phyloP scores from a whole-genome alignment of 1,140 invertebrate species.

The Drepana arcuata region DNA sequence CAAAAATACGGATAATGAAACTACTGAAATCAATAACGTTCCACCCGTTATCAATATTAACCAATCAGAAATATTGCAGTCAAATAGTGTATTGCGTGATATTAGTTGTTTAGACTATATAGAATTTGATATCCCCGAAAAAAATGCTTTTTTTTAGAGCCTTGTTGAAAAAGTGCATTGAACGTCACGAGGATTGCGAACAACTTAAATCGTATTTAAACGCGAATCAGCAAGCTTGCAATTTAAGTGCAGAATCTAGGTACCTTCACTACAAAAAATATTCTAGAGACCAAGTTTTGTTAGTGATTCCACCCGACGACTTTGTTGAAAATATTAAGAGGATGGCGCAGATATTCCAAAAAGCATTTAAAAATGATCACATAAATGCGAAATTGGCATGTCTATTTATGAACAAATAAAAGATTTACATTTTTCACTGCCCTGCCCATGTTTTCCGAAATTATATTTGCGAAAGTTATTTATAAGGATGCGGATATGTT shows the following conservation, averaged over 20 bases:
- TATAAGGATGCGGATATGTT: background rate
- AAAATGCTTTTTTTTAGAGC: background rate
- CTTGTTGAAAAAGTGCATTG: background rate
- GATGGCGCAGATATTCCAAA: slow-evolving; percentile 2
- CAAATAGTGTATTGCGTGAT: too few relatives aligned
- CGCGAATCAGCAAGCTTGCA: background rate
- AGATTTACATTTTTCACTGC: slow-evolving; percentile 1
- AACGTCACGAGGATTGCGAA: background rate
- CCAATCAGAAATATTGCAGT: too few relatives aligned
- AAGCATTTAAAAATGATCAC: slow-evolving; percentile 2
- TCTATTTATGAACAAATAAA: slow-evolving; percentile 3
- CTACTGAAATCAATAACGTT: slow-evolving; percentile 3
- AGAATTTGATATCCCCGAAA: slow-evolving; percentile 1
- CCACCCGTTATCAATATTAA: too few relatives aligned
- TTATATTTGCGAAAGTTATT: background rate
- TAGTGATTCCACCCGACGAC: background rate
- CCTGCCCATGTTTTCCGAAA: slow-evolving; percentile 4
- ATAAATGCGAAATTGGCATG: slow-evolving; percentile 1
- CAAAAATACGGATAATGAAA: slow-evolving; percentile 1
- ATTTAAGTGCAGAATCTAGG: background rate
- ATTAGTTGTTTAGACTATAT: slow-evolving; percentile 1
- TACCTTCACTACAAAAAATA: background rate
- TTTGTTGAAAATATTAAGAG: background rate
- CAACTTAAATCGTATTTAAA: background rate
- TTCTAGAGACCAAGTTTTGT: background rate